These are phyloP conservation scores for Ornithorhynchus anatinus DNA, from an alignment of 2,113 vertebrate genomes.

Conservation along the genomic window DNA sequence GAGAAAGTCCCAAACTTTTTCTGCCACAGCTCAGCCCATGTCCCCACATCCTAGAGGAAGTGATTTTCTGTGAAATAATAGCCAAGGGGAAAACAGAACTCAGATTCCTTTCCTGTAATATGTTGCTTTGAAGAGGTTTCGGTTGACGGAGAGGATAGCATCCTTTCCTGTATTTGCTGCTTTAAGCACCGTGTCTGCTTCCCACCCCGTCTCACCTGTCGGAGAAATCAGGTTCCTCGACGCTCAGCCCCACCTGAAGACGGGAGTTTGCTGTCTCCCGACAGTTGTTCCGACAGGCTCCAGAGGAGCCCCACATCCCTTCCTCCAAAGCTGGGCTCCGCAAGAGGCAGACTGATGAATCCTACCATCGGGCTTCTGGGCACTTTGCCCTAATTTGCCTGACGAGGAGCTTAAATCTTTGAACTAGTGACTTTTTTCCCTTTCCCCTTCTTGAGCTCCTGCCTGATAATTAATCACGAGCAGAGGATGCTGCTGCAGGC, in stretches of 20 bases:
- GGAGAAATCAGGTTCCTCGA: background rate
- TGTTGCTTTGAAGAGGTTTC: background rate
- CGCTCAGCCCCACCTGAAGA: background rate
- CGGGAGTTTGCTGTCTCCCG: too few relatives aligned
- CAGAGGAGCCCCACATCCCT: too few relatives aligned
- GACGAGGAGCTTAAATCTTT: constrained; percentile 1
- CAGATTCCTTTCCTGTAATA: background rate
- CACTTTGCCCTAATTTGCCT: background rate
- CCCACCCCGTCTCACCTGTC: background rate
- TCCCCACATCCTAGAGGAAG: background rate
- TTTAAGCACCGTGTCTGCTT: background rate
- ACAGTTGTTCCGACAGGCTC: too few relatives aligned
- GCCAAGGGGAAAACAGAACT: background rate
- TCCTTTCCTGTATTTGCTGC: background rate
- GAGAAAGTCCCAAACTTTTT: background rate
- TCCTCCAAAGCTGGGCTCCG: too few relatives aligned
- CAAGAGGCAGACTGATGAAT: too few relatives aligned
- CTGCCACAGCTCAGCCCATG: background rate
- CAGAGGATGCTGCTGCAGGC: constrained; percentile 46
- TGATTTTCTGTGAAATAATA: background rate
- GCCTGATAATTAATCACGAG: constrained; percentile 48
- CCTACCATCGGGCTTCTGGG: too few relatives aligned
- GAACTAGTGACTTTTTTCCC: constrained; percentile 15
- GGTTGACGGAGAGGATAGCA: background rate
- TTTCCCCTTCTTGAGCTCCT: constrained; percentile 5